Evolutionary conservation across 2,888 invertebrate species (phyloP), one percentile per base, ranked within the genome.

Genomic region (Leptinotarsa peninsularis): DNA sequence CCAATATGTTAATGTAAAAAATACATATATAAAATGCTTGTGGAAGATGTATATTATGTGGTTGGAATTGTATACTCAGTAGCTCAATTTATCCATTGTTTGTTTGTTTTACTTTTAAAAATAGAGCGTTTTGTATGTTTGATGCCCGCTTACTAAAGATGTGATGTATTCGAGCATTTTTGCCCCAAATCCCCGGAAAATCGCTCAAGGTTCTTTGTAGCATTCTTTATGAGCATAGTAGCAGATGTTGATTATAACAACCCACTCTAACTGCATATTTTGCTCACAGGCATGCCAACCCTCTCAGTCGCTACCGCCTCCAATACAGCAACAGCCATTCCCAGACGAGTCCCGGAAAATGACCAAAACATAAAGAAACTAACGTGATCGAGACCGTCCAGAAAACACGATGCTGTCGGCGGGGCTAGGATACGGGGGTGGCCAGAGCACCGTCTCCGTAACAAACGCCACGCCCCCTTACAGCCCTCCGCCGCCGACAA

Each of bases 401-500:
- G 23, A 63, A 43, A 63, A 74, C 66, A 66, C 71, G 71, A 88
- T 88, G 87, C 82, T 88, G 84, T 88, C 88, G 82, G 87, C 88
- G 81, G 88, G 88, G 83, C 85, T 88, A 83, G 88, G 88, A 73
- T 88, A 87, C 81, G 86, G 86, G 78, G 85, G 85, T 71, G 84
- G 82, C 78, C 85, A 85, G 63, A 85, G 76, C 72, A 71, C 76
- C 52, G 75, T 72, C 74, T 79, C 79, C 73, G 82, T 79, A 76
- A 81, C 82, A 74, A 87, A 85, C 79, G 83, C 86, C 84, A 87
- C 88, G 84, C 88, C 88, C 83, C 88, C 88, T 74, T 87, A 87
- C 72, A 88, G 87, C 78, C 87, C 87, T 79, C 84, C 86, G 87
- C 84, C 86, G 87, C 91, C 91, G 88, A 90, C 91, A 79, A 89